These are phyloP conservation scores for Drosophila pectinifera DNA, from an alignment of 1,140 invertebrate genomes.

Conservation along the genomic window DNA sequence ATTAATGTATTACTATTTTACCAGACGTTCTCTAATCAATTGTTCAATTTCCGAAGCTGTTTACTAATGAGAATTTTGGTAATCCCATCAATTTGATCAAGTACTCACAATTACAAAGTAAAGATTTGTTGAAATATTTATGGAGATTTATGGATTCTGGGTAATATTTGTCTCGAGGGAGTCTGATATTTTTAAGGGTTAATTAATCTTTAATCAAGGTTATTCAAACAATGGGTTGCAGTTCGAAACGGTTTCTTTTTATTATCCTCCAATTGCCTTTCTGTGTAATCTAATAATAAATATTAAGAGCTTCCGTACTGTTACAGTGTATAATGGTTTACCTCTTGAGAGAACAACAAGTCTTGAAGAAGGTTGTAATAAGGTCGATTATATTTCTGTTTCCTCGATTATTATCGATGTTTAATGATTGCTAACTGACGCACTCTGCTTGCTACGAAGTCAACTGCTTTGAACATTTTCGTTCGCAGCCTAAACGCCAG, in stretches of 20 bases:
- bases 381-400: not conserved
- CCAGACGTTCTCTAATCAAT: conserved; percentile 35
- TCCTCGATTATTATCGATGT: not conserved
- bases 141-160: not conserved
- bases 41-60: conserved; percentile 12
- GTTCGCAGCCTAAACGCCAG: not conserved
- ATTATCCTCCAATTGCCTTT: no score
- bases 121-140: not conserved
- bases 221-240: no score
- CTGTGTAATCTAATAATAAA: not conserved
- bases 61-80: conserved; percentile 13
- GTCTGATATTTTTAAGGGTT: no score
- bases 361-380: not conserved
- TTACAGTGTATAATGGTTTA: no score
- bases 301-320: no score
- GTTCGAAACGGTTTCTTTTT: no score
- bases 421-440: not conserved
- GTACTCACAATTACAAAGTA: not conserved
- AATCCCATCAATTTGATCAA: not conserved
- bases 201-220: no score
- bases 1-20: conserved; percentile 39
- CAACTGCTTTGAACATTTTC: not conserved
- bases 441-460: not conserved
- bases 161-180: no score
- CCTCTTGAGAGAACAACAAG: not conserved